These are phyloP conservation scores for Cheilosia vernalis DNA, from an alignment of 2,888 invertebrate species.

Conservation along the genomic window DNA sequence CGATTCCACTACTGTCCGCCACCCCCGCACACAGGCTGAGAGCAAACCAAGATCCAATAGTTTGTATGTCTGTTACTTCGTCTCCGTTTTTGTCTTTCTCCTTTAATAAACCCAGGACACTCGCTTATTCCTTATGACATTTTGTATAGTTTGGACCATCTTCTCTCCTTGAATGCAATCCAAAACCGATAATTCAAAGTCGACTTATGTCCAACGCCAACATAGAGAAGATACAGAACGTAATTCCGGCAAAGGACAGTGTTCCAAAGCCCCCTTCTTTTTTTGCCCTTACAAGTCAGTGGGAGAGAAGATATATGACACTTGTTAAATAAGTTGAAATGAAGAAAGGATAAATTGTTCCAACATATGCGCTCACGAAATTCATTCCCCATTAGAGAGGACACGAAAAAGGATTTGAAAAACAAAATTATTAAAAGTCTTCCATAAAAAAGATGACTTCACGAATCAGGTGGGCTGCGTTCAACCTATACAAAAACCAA, in stretches of 20 bases:
- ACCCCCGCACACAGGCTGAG: neutral
- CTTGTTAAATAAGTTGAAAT: conserved; percentile 37
- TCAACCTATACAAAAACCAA: neutral
- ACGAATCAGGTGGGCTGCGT: conserved; percentile 38
- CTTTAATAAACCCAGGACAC: conserved; percentile 35
- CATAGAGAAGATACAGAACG: conserved; percentile 2
- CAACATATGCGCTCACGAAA: conserved; percentile 12
- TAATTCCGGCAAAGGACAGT: conserved; percentile 9
- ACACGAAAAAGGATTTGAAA: conserved; percentile 16
- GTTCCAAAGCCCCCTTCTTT: neutral
- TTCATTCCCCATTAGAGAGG: neutral
- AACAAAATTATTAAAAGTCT: conserved; percentile 23
- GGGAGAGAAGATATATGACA: conserved; percentile 23
- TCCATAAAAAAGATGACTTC: neutral
- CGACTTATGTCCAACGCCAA: conserved; percentile 59
- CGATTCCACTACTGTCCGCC: neutral
- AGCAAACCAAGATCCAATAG: neutral
- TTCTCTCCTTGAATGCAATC: conserved; percentile 62
- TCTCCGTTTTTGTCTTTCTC: neutral
- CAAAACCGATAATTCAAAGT: conserved; percentile 65
- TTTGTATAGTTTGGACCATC: conserved; percentile 63
- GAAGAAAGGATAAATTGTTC: conserved; percentile 30
- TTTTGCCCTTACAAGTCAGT: neutral
- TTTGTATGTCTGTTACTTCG: conserved; percentile 12
- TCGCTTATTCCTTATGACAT: conserved; percentile 55